phyloP scores from a whole-genome alignment of 1,140 invertebrate genomes.

The Augochlora pura region DNA sequence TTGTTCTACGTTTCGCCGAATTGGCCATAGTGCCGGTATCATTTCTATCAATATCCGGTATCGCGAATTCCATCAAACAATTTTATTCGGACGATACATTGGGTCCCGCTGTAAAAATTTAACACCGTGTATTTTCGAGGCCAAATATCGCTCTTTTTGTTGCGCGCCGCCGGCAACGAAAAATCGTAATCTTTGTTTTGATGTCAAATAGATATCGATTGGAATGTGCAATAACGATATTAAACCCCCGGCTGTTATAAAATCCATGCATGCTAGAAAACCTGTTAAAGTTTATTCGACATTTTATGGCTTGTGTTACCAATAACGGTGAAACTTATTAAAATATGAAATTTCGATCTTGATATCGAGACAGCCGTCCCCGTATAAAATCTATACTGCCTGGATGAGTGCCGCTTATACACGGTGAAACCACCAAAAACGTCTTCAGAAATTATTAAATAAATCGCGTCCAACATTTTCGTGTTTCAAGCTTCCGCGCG shows the following conservation, averaged over 20 bases:
- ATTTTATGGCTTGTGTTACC: constrained; percentile 31
- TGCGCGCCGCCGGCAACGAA: constrained; percentile 14
- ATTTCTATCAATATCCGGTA: neutral
- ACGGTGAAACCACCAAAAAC: too few species aligned
- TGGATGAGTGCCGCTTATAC: neutral
- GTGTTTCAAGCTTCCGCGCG: too few species aligned
- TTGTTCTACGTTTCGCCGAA: neutral
- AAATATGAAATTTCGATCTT: constrained; percentile 40
- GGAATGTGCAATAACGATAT: constrained; percentile 53
- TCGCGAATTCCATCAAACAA: neutral
- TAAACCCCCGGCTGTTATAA: constrained; percentile 38
- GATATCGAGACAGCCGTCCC: neutral
- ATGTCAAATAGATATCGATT: constrained; percentile 44
- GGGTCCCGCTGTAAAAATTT: neutral
- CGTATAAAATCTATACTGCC: neutral
- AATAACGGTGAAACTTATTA: constrained; percentile 47
- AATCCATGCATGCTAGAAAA: constrained; percentile 29
- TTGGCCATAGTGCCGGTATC: neutral
- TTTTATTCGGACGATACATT: neutral
- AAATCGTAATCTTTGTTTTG: constrained; percentile 7
- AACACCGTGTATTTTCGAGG: constrained; percentile 31
- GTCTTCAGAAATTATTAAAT: too few species aligned
- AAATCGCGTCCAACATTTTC: too few species aligned
- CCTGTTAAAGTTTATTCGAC: constrained; percentile 45
- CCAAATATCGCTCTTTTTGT: constrained; percentile 30